phyloP scores from a whole-genome alignment of 2,797 vertebrate genomes.

The Leptodactylus fallax region DNA sequence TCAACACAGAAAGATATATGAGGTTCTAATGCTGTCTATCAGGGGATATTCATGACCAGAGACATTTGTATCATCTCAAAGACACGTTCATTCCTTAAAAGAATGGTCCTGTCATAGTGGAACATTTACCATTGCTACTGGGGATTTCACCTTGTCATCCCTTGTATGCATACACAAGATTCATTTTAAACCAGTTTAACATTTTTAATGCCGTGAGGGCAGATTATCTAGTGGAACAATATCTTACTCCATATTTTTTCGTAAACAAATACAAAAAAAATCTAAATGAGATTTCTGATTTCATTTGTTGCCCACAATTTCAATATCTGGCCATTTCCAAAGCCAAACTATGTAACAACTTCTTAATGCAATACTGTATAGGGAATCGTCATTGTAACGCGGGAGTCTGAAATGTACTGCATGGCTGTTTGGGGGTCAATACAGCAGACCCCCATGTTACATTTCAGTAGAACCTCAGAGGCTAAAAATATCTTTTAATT shows the following conservation, averaged over 20 bases:
- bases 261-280: slow-evolving; percentile 10
- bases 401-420: too few relatives aligned
- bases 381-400: too few relatives aligned
- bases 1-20: slow-evolving; percentile 58
- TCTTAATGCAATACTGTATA: too few relatives aligned
- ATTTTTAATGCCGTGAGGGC: slow-evolving; percentile 34
- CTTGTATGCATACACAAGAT: slow-evolving; percentile 34
- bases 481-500: too few relatives aligned
- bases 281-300: slow-evolving; percentile 15
- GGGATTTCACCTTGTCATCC: slow-evolving; percentile 59
- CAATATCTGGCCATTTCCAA: not conserved
- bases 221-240: slow-evolving; percentile 10
- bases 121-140: slow-evolving; percentile 55
- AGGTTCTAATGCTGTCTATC: slow-evolving; percentile 59
- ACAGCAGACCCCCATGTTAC: too few relatives aligned
- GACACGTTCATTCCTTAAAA: slow-evolving; percentile 46
- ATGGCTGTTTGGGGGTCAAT: too few relatives aligned
- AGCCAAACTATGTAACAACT: not conserved
- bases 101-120: slow-evolving; percentile 49
- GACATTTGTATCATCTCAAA: slow-evolving; percentile 59
- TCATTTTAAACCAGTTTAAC: slow-evolving; percentile 45
- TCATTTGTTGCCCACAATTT: not conserved
- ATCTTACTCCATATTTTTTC: not conserved
- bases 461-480: too few relatives aligned
- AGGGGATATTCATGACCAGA: slow-evolving; percentile 55